These are phyloP conservation scores for Acropternis orthonyx DNA, from an alignment of 2,797 vertebrate genomes.

Conservation along the genomic window DNA sequence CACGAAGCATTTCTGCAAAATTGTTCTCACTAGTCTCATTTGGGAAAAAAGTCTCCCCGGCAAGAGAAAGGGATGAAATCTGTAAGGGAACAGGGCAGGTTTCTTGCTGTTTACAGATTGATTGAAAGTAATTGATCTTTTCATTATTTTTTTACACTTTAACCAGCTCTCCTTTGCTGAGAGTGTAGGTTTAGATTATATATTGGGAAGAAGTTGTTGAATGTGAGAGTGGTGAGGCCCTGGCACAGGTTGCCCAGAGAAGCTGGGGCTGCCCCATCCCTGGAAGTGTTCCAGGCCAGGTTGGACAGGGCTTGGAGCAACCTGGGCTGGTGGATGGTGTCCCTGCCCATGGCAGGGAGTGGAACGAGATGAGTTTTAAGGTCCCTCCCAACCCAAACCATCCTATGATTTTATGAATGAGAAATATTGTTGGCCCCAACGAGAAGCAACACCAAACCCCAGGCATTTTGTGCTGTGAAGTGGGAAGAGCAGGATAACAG, in stretches of 20 bases:
- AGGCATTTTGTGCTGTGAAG: accelerated
- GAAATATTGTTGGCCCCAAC: background rate
- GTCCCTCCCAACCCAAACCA: background rate
- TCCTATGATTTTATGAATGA: background rate
- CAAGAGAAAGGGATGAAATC: background rate
- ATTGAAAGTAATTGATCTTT: background rate
- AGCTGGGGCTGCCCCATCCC: background rate
- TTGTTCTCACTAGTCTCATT: constrained; percentile 7
- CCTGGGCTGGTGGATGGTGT: background rate
- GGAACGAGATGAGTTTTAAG: background rate
- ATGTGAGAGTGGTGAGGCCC: background rate
- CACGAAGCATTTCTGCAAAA: background rate
- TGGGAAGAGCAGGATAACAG: background rate
- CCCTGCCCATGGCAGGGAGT: background rate
- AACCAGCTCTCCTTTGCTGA: background rate
- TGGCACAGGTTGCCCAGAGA: background rate
- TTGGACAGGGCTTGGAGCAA: background rate
- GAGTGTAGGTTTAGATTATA: background rate
- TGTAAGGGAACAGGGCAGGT: background rate
- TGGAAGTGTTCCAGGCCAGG: background rate
- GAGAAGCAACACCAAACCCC: background rate
- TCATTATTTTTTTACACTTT: background rate
- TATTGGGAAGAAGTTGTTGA: background rate
- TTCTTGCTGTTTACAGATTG: background rate
- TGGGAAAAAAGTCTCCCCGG: background rate